These are phyloP conservation scores for Hydrochoerus hydrochaeris DNA, from an alignment of 2,113 vertebrate species.

Conservation along the genomic window DNA sequence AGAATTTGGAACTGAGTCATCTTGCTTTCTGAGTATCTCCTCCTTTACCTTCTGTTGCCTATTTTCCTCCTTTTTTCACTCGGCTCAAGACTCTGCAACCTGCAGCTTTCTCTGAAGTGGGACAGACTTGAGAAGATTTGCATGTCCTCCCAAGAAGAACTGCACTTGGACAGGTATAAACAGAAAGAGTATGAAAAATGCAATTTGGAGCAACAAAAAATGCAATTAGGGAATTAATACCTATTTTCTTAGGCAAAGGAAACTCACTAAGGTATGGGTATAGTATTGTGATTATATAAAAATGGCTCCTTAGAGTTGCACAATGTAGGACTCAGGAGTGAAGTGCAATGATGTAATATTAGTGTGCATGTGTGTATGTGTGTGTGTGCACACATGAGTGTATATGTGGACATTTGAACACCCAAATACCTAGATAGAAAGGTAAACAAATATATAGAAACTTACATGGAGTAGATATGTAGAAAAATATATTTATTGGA, in stretches of 20 bases:
- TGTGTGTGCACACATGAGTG: not conserved
- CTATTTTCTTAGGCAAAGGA: constrained; percentile 15
- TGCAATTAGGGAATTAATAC: not conserved
- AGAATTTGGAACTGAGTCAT: not conserved
- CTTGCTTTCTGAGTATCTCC: not conserved
- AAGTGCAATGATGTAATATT: not conserved
- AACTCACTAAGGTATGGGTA: constrained; percentile 13
- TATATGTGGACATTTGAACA: not conserved
- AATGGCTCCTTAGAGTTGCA: not conserved
- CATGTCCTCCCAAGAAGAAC: constrained; percentile 4
- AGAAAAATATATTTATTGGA: not conserved
- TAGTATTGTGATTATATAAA: not conserved
- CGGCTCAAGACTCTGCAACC: not conserved
- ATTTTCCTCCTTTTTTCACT: not conserved
- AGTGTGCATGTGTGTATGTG: not conserved
- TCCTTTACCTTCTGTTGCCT: not conserved
- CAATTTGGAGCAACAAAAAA: constrained; percentile 31
- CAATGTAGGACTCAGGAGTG: not conserved
- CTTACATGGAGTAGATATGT: not conserved
- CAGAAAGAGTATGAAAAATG: not conserved
- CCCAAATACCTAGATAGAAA: not conserved
- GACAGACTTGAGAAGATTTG: not conserved
- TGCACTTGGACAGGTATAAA: not conserved
- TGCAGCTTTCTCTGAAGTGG: not conserved
- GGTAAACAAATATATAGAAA: not conserved